Base-by-base conservation (phyloP, 2,797 vertebrate genomes). In the Tamandua tetradactyla region DNA sequence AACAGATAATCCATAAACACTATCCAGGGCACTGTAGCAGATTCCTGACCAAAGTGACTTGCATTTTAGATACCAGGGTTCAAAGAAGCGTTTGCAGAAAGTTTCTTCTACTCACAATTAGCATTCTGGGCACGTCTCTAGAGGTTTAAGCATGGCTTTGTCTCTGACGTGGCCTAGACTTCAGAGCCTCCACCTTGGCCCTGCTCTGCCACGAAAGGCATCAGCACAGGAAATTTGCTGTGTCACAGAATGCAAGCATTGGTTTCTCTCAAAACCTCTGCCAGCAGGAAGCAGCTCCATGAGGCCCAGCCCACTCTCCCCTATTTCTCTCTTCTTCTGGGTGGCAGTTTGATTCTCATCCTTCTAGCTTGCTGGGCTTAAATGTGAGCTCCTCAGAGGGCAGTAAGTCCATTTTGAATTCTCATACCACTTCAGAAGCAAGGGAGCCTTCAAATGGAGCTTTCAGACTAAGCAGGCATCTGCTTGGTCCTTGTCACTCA, bases 181-280 rank as follows among this genome's bases (percentile, higher is more conserved):
- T 82, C 87, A 37, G 68, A 62, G n/a, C 68, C 83, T 96, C 93
- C 35, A 5, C 42, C 81, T 78, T 61, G 76, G 52, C 74, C n/a
- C 90, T 76, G 25, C 23, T 81, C 88, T 95, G 96, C 93, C 72
- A 94, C 11, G 22, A 20, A 3, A 30, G 30, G 87, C 0, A 0
- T 92, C 93, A 78, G 14, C 91, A 52, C 23, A 18, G 52, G 89
- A 91, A 95, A 91, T 93, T 86, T 97, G 93, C 96, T 97, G 83
- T 95, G 92, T 96, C 94, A 68, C 85, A 91, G n/a, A 49, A 61
- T 30, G 62, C 8, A 27, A 80, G 59, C 8, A 15, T 17, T 47
- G 35, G 22, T 80, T 52, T 80, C 84, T 66, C 92, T 87, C 61
- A 57, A 22, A 64, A 62, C 18, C 55, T 91, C 75, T 90, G 66